A percentile compares a stretch with the other conserved stretches of the same genome.
Conservation (phyloP, 2,113 vertebrate genomes). For the Petaurus breviceps region DNA sequence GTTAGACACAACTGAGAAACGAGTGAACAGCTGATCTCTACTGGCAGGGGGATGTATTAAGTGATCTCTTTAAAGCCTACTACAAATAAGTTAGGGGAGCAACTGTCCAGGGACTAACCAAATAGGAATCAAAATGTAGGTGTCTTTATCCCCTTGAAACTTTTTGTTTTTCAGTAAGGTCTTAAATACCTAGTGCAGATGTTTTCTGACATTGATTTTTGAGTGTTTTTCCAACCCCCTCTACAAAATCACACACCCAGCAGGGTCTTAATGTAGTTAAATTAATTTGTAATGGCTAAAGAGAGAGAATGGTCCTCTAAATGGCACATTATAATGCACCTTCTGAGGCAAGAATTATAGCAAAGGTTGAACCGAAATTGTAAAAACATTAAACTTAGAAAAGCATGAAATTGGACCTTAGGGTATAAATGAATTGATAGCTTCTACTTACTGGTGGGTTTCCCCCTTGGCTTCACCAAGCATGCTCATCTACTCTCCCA, state of each 20-base stretch:
- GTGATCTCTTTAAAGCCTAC: not conserved
- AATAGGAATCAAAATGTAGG: not conserved
- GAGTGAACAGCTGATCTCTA: not conserved
- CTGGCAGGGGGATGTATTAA: not conserved
- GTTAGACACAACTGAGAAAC: too few relatives aligned
- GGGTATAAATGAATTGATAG: not conserved
- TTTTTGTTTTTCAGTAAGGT: not conserved
- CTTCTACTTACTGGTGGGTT: not conserved
- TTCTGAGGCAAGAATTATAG: constrained; percentile 57
- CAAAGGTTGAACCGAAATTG: constrained; percentile 54
- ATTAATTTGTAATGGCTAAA: constrained; percentile 43
- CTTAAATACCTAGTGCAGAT: not conserved
- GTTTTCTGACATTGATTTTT: not conserved
- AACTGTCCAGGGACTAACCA: not conserved
- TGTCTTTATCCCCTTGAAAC: not conserved
- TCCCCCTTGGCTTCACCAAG: not conserved
- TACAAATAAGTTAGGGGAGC: not conserved
- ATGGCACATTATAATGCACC: constrained; percentile 34
- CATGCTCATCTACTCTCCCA: not conserved
- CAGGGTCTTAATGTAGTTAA: constrained; percentile 53
- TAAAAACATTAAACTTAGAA: constrained; percentile 65
- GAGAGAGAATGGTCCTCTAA: constrained; percentile 42
- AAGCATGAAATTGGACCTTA: constrained; percentile 61
- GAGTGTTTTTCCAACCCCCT: constrained; percentile 32
- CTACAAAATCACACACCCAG: constrained; percentile 25